Evolutionary conservation across 1,140 invertebrate species (phyloP).

Genomic region (Apis cerana): DNA sequence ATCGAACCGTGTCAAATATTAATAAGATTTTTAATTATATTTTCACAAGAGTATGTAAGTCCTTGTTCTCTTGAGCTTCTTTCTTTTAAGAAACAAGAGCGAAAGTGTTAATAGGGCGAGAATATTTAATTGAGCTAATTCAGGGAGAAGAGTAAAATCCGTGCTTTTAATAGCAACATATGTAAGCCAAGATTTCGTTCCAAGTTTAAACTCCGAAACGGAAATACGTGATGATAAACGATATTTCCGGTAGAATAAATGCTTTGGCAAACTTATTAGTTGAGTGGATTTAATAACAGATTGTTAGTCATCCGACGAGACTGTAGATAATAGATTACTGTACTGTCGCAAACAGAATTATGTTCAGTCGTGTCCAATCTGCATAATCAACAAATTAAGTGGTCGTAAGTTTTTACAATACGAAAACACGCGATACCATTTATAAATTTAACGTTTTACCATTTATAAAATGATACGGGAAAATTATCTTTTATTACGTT

Average conservation of each 20-base stretch:
- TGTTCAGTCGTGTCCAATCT: not conserved
- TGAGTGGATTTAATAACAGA: not conserved
- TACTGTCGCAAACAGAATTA: not conserved
- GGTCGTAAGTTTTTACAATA: not conserved
- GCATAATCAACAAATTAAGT: not conserved
- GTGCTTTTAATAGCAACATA: not conserved
- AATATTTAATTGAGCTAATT: constrained; percentile 13
- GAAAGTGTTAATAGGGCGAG: not conserved
- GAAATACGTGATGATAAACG: constrained; percentile 17
- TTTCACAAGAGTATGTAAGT: not conserved
- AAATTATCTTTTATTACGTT: no score
- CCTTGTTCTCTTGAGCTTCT: not conserved
- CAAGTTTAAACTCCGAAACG: constrained; percentile 1
- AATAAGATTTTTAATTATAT: constrained; percentile 18
- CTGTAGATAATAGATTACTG: not conserved
- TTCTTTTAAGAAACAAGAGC: not conserved
- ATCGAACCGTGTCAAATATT: not conserved
- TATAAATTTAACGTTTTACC: not conserved
- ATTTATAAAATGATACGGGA: no score
- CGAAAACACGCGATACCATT: not conserved
- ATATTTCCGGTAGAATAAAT: constrained; percentile 7
- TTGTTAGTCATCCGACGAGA: constrained; percentile 5
- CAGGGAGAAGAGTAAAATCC: not conserved
- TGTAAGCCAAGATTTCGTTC: not conserved
- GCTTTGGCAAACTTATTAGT: constrained; percentile 19